phyloP scores from a whole-genome alignment of 2,797 vertebrate genomes.

The Tangara arthus region DNA sequence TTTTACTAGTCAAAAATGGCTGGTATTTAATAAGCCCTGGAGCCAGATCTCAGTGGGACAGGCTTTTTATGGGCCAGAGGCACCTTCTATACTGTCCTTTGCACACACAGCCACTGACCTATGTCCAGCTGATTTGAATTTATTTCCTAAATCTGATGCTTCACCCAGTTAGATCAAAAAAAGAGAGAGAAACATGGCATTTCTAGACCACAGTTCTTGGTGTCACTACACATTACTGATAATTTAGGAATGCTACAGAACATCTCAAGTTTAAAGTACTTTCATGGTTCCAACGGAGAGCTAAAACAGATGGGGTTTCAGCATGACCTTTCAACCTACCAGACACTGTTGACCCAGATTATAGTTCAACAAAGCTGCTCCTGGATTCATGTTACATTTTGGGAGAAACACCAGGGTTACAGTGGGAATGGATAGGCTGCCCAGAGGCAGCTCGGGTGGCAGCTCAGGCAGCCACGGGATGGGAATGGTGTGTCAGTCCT shows the following conservation, averaged over 20 bases:
- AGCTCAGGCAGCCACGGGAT: not conserved
- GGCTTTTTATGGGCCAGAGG: constrained; percentile 62
- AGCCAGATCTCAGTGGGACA: constrained; percentile 71
- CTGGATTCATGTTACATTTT: constrained; percentile 50
- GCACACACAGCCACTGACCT: constrained; percentile 40
- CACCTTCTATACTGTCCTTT: not conserved
- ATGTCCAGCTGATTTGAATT: constrained; percentile 56
- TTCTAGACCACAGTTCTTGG: constrained; percentile 65
- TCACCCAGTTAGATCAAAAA: constrained; percentile 23
- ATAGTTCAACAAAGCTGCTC: constrained; percentile 49
- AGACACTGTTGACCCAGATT: constrained; percentile 53
- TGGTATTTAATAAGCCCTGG: constrained; percentile 73
- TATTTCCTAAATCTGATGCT: constrained; percentile 38
- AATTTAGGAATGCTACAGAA: constrained; percentile 57
- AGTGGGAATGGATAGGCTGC: not conserved
- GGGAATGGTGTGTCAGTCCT: not conserved
- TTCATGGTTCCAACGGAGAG: constrained; percentile 52
- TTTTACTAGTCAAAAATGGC: constrained; percentile 66
- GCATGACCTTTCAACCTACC: constrained; percentile 58
- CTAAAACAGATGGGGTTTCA: constrained; percentile 66
- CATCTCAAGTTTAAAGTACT: constrained; percentile 67
- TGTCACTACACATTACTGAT: constrained; percentile 64
- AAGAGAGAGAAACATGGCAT: constrained; percentile 12
- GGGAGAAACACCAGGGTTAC: constrained; percentile 2
- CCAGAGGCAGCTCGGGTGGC: not conserved